Percentiles rank a stretch among this genome's conserved stretches.
Evolutionary conservation across 2,797 vertebrate genomes (phyloP).

Genomic region (Pantherophis alleghaniensis): DNA sequence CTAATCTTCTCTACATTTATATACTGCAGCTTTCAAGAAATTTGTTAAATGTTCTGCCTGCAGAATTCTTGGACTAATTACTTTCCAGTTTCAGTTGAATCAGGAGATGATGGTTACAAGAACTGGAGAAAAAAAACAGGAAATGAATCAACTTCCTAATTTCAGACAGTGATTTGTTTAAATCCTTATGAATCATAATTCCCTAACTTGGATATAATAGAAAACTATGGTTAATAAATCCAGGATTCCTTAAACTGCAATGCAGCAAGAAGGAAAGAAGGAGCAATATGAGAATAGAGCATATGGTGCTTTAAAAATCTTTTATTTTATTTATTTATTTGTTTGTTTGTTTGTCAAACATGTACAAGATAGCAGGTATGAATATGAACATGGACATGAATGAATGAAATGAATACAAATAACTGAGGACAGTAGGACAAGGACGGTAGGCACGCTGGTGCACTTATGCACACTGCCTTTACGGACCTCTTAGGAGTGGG

Average conservation of each 20-base stretch:
- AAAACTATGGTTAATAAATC: not conserved
- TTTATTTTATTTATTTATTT: no score
- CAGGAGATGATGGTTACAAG: not conserved
- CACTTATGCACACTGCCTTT: no score
- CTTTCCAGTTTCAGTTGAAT: not conserved
- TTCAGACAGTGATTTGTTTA: not conserved
- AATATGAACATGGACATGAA: no score
- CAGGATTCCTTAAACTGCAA: not conserved
- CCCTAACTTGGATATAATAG: not conserved
- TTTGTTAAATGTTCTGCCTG: not conserved
- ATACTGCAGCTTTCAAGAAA: not conserved
- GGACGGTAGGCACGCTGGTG: no score
- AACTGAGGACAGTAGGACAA: no score
- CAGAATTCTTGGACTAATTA: not conserved
- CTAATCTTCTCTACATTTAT: not conserved
- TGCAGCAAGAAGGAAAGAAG: not conserved
- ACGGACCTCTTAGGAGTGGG: no score
- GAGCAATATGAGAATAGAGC: not conserved
- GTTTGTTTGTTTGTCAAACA: no score
- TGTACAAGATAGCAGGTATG: no score
- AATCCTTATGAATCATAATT: not conserved
- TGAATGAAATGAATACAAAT: no score
- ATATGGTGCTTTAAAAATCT: not conserved
- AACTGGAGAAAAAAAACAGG: not conserved
- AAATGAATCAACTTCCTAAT: not conserved